phyloP scores from a whole-genome alignment of 2,888 invertebrate genomes.

The Brenthis hecate region DNA sequence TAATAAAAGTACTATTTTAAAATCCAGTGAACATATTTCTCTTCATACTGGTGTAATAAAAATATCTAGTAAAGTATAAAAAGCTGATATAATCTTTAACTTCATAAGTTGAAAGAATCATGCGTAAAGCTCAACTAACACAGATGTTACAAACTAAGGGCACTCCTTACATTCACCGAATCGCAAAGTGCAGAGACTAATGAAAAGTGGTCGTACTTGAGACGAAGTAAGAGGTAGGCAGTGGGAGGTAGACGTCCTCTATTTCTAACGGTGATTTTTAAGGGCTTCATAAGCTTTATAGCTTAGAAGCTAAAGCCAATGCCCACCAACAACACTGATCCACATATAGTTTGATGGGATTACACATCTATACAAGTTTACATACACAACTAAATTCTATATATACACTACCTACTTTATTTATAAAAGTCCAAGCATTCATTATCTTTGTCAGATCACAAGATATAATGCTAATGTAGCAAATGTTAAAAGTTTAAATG shows the following conservation, averaged over 20 bases:
- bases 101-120: constrained; percentile 7
- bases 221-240: constrained; percentile 49
- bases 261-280: constrained; percentile 42
- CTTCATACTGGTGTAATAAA: no score
- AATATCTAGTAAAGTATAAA: no score
- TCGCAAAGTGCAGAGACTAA: constrained; percentile 27
- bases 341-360: not conserved
- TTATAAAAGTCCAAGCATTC: no score
- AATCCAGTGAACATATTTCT: no score
- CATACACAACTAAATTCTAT: no score
- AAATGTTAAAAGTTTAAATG: constrained; percentile 1
- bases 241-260: constrained; percentile 62
- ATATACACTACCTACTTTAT: no score
- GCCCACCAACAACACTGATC: not conserved
- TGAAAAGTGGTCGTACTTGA: constrained; percentile 50
- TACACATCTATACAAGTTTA: not conserved
- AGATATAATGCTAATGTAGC: no score
- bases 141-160: constrained; percentile 17
- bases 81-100: not conserved
- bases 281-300: constrained; percentile 25
- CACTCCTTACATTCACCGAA: constrained; percentile 28
- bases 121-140: constrained; percentile 1
- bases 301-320: constrained; percentile 7
- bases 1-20: no score
- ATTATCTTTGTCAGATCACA: no score